Evolutionary conservation across 2,797 vertebrate genomes (phyloP), one percentile per base, ranked within the genome.

Genomic region (Oreonectes daqikongensis): DNA sequence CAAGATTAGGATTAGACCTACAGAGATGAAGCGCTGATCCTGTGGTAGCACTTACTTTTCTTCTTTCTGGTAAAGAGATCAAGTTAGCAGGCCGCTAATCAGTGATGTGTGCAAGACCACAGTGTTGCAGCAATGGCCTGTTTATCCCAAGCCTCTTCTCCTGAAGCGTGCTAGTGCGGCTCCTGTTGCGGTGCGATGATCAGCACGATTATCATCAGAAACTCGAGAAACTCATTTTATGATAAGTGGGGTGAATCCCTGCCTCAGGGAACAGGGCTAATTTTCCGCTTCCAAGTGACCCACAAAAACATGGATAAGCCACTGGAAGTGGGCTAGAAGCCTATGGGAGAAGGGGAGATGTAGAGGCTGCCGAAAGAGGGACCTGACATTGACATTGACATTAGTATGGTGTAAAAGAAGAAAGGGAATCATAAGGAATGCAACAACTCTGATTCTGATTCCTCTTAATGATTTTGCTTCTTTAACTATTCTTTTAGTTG

Each of bases 191-290:
- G 71, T 76, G 84, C 81, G 85, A 86, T 86, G 83, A 88, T 82
- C 84, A 69, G 81, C 74, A 84, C 84, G 89, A 90, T 91, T 91
- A 91, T 89, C 88, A 90, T 81, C 79, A 81, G 81, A 77, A 88
- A 86, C 88, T 90, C 87, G 84, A 82, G 84, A 88, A 91, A 85
- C 87, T 92, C 88, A 94, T 93, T 91, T 89, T 87, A 89, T 88
- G 85, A 91, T 89, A 92, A 90, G 88, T 92, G 88, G 90, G 88
- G 89, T 92, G 90, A 90, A 89, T 90, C 88, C 89, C 87, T 84
- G 86, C 91, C 89, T 75, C 84, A 83, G 90, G 92, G 90, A 87
- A 85, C 86, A 89, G 86, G 84, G 85, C 89, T 90, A 87, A 89
- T 92, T 88, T 91, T 86, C 87, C 87, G 85, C 85, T 90, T 89